Evolutionary conservation across 2,113 vertebrate genomes (phyloP), one percentile per base, ranked within the genome.

Genomic region (Regulus satrapa): DNA sequence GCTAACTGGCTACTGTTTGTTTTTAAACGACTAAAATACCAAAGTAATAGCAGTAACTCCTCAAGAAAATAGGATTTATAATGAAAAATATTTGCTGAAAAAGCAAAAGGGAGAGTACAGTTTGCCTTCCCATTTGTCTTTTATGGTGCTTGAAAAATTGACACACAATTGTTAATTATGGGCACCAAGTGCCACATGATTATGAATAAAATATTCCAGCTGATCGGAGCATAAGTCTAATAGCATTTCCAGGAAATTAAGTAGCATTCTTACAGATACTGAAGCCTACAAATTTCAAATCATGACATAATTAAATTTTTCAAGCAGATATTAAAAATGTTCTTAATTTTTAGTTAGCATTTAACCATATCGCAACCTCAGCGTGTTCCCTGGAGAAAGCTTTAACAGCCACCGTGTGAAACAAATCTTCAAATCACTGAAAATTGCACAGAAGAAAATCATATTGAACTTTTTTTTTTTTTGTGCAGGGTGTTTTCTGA

Each of bases 161-260:
- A 96, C 96, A 92, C 81, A 93, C 64, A 95, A 94, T 83, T 95
- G 72, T 89, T 97, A 97, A 98, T 98, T 98, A 97, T 76, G 96
- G 96, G 88, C 87, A 94, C 85, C 78, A 76, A 95, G 92, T 84
- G 85, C 87, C 95, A 88, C 71, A 89, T 96, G 89, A 95, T 96
- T 93, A 88, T 80, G 94, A 94, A 92, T 88, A 95, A 97, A 98
- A 97, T 95, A 94, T 82, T 97, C 87, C 69, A 94, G 88, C 67
- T 97, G 97, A 97, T 88, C 62, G 21, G 45, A 97, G 83, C 92
- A 86, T 66, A 95, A 95, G 95, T 96, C 94, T 94, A 95, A 61
- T 25, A 94, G 73, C 61, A 92, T 95, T 96, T 95, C 36, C 85
- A 94, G 83, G 89, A 94, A 97, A 97, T 96, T 94, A 97, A 96